Base-by-base conservation (phyloP, 2,113 vertebrate genomes). In the Ptilonorhynchus violaceus region DNA sequence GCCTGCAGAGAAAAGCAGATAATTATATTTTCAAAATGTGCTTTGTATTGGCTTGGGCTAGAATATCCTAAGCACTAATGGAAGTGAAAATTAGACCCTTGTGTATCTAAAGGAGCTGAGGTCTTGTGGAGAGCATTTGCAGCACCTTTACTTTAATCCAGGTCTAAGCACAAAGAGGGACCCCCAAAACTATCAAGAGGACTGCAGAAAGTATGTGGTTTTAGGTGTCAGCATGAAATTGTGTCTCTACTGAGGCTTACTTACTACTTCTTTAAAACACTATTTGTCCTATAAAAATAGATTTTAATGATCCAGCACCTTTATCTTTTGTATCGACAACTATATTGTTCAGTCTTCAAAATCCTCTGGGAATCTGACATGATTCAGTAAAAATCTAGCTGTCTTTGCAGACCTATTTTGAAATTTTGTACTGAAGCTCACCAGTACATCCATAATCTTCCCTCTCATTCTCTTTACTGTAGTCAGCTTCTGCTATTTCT, bases 401-500 rank as follows among this genome's bases (percentile, higher is more conserved):
- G 56, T 93, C 91, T 85, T 86, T 85, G 72, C 68, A 91, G 76
- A 91, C 6, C 15, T 76, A 30, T 93, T 63, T 86, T 67, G 82
- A 87, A 96, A 96, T 93, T 27, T 66, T 82, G 72, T 55, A 75
- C 3, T 50, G 92, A 95, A 66, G 46, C 81, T 98, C 88, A 97
- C 83, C 85, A 92, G 72, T 25, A 64, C 6, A 56, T 24, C 39
- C 60, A 6, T 78, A 87, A 82, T 70, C 64, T 78, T 87, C 22
- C 17, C 22, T 11, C 50, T 92, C 75, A 7, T 78, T 77, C 50
- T 58, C 81, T 80, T 94, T 92, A 44, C 93, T 94, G 94, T 85
- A 94, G 78, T 75, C 94, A 94, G 72, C 62, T 91, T 94, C 95
- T 96, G 89, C 93, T 97, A 12, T 82, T 94, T 89, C 89, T 97